phyloP scores from a whole-genome alignment of 2,113 vertebrate genomes.

The Ailuropoda melanoleuca region DNA sequence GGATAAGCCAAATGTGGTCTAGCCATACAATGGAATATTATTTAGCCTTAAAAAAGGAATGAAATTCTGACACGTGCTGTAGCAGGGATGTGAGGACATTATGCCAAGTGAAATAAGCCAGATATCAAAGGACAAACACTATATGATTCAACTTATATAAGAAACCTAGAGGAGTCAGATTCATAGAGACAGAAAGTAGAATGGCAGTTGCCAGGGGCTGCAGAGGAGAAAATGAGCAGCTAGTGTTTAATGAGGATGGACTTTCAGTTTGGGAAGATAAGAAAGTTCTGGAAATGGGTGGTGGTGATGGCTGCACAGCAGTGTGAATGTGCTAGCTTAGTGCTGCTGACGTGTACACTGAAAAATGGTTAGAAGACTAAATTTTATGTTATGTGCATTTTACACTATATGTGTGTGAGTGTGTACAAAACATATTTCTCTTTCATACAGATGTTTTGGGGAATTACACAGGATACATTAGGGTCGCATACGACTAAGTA shows the following conservation, averaged over 20 bases:
- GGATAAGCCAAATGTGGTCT: not conserved
- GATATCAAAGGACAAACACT: not conserved
- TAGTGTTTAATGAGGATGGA: not conserved
- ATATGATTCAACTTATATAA: not conserved
- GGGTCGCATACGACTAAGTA: not conserved
- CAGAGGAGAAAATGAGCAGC: fast-evolving
- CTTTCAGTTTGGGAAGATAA: not conserved
- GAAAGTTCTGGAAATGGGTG: not conserved
- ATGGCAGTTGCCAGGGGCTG: not conserved
- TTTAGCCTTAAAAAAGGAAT: not conserved
- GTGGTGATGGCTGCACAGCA: not conserved
- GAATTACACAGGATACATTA: not conserved
- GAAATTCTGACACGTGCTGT: not conserved
- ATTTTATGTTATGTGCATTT: not conserved
- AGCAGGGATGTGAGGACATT: not conserved
- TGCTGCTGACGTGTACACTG: not conserved
- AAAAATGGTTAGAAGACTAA: not conserved
- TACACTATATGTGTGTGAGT: not conserved
- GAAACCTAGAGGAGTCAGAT: not conserved
- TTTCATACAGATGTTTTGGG: not conserved
- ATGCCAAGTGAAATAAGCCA: not conserved
- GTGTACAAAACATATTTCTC: not conserved
- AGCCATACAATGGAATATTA: not conserved
- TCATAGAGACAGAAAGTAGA: not conserved
- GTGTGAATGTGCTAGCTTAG: not conserved